These are phyloP conservation scores for Grantiella picta DNA, from an alignment of 2,113 vertebrate genomes.

Conservation along the genomic window DNA sequence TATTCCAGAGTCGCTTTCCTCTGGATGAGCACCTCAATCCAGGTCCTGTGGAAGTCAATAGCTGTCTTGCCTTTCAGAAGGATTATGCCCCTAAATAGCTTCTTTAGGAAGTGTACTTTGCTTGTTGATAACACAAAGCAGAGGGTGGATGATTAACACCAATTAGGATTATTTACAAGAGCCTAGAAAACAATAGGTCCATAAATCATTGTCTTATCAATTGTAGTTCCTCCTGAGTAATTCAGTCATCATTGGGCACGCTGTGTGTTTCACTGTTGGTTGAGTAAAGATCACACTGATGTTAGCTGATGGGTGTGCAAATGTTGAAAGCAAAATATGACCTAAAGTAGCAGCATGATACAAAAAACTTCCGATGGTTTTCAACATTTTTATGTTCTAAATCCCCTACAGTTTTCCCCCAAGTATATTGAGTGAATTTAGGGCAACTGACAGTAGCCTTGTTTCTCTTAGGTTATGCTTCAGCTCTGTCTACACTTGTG, in stretches of 20 bases:
- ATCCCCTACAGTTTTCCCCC: background rate
- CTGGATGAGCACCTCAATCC: background rate
- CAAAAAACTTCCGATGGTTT: background rate
- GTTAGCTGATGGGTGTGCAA: background rate
- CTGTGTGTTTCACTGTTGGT: background rate
- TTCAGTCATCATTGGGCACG: constrained; percentile 33
- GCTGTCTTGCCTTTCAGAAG: constrained; percentile 27
- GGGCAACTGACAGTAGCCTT: background rate
- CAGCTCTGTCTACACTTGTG: background rate
- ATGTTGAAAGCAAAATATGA: background rate
- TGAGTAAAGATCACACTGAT: background rate
- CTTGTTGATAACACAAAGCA: constrained; percentile 38
- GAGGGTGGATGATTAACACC: constrained; percentile 48
- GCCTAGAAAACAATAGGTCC: constrained; percentile 45
- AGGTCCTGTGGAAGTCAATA: constrained; percentile 26
- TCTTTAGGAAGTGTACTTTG: constrained; percentile 50
- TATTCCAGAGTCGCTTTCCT: background rate
- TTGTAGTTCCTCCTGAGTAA: constrained; percentile 22
- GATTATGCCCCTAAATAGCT: constrained; percentile 41
- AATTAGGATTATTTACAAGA: constrained; percentile 51
- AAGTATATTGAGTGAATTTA: background rate
- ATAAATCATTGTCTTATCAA: constrained; percentile 60
- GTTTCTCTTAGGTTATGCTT: background rate
- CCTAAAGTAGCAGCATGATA: background rate
- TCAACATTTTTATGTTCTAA: background rate